phyloP scores from a whole-genome alignment of 2,113 vertebrate species.

The Heliornis fulica region DNA sequence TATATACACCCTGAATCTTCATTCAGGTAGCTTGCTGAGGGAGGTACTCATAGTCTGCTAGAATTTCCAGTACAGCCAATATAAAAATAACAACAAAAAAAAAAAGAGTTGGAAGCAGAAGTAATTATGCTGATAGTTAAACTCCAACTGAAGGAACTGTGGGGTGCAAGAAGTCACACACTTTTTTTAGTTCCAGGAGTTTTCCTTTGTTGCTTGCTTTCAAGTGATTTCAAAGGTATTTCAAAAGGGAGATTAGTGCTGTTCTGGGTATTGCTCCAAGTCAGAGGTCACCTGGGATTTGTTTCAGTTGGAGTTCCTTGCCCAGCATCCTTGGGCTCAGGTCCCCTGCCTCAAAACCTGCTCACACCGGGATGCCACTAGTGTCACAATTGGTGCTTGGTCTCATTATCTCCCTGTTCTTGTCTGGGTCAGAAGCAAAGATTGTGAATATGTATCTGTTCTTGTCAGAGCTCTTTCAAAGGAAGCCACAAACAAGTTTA shows the following conservation, averaged over 20 bases:
- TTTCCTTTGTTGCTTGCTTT: conserved; percentile 38
- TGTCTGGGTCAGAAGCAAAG: neutral
- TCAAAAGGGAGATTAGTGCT: neutral
- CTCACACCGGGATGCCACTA: neutral
- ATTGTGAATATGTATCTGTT: neutral
- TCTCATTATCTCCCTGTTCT: neutral
- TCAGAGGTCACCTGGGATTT: neutral
- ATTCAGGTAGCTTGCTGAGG: neutral
- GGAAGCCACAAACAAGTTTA: neutral
- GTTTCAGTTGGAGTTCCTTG: neutral
- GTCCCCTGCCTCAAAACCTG: neutral
- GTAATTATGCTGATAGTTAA: conserved; percentile 66
- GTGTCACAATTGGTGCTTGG: neutral
- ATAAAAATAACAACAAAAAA: neutral
- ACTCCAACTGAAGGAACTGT: neutral
- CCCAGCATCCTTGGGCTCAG: neutral
- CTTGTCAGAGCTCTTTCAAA: neutral
- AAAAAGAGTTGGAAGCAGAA: neutral
- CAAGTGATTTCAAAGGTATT: conserved; percentile 38
- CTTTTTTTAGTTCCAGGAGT: neutral
- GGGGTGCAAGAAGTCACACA: neutral
- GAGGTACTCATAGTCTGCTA: conserved; percentile 3
- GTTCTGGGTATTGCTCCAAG: neutral
- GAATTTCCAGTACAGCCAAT: conserved; percentile 38
- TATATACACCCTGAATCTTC: no score